Percentiles rank a stretch among this genome's conserved stretches.
Evolutionary conservation across 2,797 vertebrate genomes (phyloP).

Genomic region (Acanthiza pusilla): DNA sequence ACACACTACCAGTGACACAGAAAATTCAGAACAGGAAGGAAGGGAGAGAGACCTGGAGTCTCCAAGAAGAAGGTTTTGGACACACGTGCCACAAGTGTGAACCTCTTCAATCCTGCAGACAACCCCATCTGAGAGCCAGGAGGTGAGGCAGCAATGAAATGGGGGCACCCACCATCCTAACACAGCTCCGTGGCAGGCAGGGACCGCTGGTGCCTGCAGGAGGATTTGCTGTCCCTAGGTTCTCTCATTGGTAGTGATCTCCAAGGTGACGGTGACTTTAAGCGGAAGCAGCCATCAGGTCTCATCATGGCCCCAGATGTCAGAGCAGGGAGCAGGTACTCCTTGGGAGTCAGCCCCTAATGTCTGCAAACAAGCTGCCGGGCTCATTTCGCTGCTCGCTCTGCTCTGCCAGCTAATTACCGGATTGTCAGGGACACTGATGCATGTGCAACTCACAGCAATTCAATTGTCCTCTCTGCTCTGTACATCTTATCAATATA

Average conservation of each 20-base stretch:
- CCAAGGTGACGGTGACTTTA: conserved; percentile 44
- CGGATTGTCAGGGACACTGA: conserved; percentile 51
- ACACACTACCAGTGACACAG: accelerated
- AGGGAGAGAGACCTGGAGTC: not conserved
- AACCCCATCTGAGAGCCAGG: not conserved
- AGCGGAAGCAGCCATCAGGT: not conserved
- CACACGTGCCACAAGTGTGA: not conserved
- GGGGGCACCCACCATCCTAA: not conserved
- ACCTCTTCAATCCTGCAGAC: not conserved
- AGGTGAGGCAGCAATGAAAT: not conserved
- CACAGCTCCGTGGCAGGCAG: not conserved
- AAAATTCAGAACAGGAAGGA: not conserved
- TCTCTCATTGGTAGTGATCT: not conserved
- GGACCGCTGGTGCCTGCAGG: accelerated
- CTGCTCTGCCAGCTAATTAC: conserved; percentile 46
- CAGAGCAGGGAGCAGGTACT: not conserved
- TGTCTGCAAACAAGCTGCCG: not conserved
- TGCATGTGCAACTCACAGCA: conserved; percentile 39
- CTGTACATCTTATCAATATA: not conserved
- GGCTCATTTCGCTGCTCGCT: not conserved
- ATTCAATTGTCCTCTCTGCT: conserved; percentile 43
- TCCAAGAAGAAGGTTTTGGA: not conserved
- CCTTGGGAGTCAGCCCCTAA: not conserved
- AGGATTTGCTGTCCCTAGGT: not conserved
- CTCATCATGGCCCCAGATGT: not conserved